These are phyloP conservation scores for Falcunculus frontatus DNA, from an alignment of 2,113 vertebrate genomes.

Conservation along the genomic window DNA sequence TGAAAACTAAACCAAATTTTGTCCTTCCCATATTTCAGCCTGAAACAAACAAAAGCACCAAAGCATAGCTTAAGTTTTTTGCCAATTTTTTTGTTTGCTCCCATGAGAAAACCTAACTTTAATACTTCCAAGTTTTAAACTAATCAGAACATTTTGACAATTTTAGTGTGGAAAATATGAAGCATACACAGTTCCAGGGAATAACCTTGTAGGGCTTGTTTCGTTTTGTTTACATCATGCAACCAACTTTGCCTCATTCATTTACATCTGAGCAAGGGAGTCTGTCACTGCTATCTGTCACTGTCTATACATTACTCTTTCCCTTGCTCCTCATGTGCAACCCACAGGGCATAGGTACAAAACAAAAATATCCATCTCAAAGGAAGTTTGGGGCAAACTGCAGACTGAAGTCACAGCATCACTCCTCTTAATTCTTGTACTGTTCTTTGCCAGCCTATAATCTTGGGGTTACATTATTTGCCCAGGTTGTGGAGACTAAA, in stretches of 20 bases:
- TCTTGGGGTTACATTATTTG: not conserved
- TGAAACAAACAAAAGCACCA: not conserved
- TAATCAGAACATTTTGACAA: not conserved
- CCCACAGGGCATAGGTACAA: not conserved
- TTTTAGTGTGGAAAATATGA: conserved; percentile 37
- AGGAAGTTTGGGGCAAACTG: not conserved
- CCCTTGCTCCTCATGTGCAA: not conserved
- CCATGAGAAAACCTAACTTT: not conserved
- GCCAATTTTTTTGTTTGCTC: not conserved
- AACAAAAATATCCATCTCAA: not conserved
- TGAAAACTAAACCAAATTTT: not conserved
- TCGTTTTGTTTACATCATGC: not conserved
- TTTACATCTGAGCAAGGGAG: not conserved
- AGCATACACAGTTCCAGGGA: not conserved
- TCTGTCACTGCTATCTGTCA: not conserved
- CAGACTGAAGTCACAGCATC: not conserved
- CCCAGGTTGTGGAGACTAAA: not conserved
- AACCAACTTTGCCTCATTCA: not conserved
- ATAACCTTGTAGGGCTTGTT: not conserved
- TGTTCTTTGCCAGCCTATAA: not conserved
- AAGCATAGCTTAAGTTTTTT: not conserved
- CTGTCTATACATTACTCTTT: not conserved
- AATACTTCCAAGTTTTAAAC: not conserved
- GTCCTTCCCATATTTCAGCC: not conserved
- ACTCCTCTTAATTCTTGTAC: not conserved